Evolutionary conservation across 2,888 invertebrate species (phyloP).

Genomic region (Ochropleura plecta): DNA sequence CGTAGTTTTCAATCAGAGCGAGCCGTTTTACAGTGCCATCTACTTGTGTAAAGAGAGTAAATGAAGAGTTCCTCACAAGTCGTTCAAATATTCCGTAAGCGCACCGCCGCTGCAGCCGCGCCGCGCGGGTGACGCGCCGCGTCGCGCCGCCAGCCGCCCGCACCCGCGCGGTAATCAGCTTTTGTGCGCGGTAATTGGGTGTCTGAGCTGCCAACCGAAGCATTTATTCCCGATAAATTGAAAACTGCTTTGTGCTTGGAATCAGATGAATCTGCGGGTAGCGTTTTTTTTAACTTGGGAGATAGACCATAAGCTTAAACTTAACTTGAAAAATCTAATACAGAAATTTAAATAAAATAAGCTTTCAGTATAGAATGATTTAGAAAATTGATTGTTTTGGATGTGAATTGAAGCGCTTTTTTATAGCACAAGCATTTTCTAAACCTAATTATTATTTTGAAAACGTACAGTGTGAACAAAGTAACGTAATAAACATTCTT

Average conservation of each 20-base stretch:
- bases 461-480: conserved; percentile 22
- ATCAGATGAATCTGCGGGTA: conserved; percentile 83
- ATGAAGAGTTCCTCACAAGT: conserved; percentile 85
- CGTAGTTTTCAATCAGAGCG: conserved; percentile 80
- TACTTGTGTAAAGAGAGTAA: conserved; percentile 81
- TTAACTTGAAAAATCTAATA: conserved; percentile 8
- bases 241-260: conserved; percentile 88
- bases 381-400: not conserved
- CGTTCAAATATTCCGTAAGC: conserved; percentile 84
- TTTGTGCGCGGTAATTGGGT: conserved; percentile 90
- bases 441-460: conserved; percentile 9
- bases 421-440: conserved; percentile 3
- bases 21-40: conserved; percentile 73
- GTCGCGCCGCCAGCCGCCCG: conserved; percentile 73
- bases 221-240: conserved; percentile 90
- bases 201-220: conserved; percentile 90
- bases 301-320: conserved; percentile 30
- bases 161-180: conserved; percentile 89
- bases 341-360: not conserved
- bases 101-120: conserved; percentile 68
- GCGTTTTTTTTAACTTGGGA: conserved; percentile 74
- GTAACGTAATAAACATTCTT: conserved; percentile 52
- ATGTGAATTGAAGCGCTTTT: not conserved
- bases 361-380: not conserved
- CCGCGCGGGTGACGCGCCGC: conserved; percentile 59